Percentiles rank a stretch among this genome's conserved stretches.
Conservation (phyloP, 2,888 invertebrate genomes). For the Tetheella fluctuosa region DNA sequence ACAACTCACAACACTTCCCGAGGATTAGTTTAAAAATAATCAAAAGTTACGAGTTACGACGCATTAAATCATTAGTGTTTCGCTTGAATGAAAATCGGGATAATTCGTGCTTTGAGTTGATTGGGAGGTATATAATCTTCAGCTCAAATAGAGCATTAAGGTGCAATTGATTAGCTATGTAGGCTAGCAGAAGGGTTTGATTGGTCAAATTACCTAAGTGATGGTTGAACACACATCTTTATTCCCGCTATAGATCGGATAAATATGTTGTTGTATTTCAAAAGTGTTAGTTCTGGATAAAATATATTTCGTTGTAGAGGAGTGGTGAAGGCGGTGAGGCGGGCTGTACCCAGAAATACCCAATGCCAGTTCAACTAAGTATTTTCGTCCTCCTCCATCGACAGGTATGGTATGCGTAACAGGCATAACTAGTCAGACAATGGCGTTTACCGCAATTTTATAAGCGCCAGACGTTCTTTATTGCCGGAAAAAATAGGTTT, state of each 20-base stretch:
- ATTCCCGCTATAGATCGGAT: slow-evolving; percentile 41
- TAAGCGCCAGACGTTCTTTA: slow-evolving; percentile 37
- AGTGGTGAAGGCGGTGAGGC: slow-evolving; percentile 34
- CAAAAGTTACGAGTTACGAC: too few relatives aligned
- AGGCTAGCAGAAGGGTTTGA: slow-evolving; percentile 24
- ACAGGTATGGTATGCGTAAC: slow-evolving; percentile 69
- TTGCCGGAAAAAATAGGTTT: slow-evolving; percentile 25
- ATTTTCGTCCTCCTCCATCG: slow-evolving; percentile 67
- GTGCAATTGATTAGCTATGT: slow-evolving; percentile 24
- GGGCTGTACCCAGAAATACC: slow-evolving; percentile 55
- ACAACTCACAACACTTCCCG: slow-evolving; percentile 1
- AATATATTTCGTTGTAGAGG: slow-evolving; percentile 37
- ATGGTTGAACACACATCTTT: slow-evolving; percentile 12
- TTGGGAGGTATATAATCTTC: slow-evolving; percentile 38
- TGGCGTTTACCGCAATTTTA: slow-evolving; percentile 38
- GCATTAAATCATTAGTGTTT: too few relatives aligned
- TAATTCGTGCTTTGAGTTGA: slow-evolving; percentile 27
- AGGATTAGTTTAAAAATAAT: slow-evolving; percentile 5
- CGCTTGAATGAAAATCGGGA: neutral
- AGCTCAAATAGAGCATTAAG: slow-evolving; percentile 26
- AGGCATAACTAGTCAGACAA: slow-evolving; percentile 44
- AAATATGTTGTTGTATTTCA: slow-evolving; percentile 39
- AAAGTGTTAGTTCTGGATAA: slow-evolving; percentile 40
- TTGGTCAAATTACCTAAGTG: slow-evolving; percentile 23
- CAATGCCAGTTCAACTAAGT: slow-evolving; percentile 46